Conservation (phyloP, 2,113 vertebrate genomes). For the Ivindomyrus marchei region DNA sequence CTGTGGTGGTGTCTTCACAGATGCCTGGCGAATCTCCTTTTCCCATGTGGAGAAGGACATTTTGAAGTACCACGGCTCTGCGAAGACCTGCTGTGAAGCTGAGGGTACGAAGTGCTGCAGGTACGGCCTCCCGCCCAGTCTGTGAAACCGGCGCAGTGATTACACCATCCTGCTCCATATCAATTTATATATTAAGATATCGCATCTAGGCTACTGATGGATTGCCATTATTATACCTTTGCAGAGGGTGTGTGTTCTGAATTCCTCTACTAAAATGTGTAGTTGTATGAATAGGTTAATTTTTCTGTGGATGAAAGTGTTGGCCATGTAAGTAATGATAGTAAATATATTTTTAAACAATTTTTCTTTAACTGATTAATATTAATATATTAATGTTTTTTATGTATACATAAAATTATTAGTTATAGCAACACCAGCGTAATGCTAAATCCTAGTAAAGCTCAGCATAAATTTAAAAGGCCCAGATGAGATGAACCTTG, state of each 20-base stretch:
- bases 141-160: background rate
- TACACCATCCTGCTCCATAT: background rate
- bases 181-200: background rate
- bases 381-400: background rate
- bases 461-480: background rate
- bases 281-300: background rate
- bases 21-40: constrained; percentile 66
- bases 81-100: constrained; percentile 65
- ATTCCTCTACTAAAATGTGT: background rate
- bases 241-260: background rate
- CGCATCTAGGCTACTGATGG: background rate
- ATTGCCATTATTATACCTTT: background rate
- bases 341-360: background rate
- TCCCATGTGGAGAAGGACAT: constrained; percentile 64
- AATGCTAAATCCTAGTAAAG: background rate
- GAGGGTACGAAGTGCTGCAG: constrained; percentile 56
- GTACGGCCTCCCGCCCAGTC: constrained; percentile 28
- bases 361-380: too few species aligned
- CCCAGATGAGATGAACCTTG: background rate
- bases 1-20: constrained; percentile 30
- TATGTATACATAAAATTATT: background rate
- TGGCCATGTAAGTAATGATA: background rate
- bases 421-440: background rate
- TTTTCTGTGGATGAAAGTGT: background rate
- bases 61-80: constrained; percentile 60